These are phyloP conservation scores for Catharus fuscescens DNA, from an alignment of 2,113 vertebrate genomes.

Conservation along the genomic window DNA sequence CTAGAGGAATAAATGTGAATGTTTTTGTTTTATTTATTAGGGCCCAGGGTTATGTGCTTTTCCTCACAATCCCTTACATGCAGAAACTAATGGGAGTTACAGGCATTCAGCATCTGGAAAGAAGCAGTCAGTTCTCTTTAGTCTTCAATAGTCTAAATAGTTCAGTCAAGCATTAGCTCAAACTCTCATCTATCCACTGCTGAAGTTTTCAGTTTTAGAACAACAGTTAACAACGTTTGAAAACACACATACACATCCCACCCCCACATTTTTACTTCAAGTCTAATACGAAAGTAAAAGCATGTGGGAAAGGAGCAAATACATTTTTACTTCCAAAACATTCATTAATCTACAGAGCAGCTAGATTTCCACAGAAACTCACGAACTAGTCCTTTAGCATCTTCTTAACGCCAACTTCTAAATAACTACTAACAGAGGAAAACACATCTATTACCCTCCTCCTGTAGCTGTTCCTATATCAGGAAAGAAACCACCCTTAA, in stretches of 20 bases:
- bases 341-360: neutral
- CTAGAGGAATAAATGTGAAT: neutral
- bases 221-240: neutral
- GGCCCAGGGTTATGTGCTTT: neutral
- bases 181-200: neutral
- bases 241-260: neutral
- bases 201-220: neutral
- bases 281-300: neutral
- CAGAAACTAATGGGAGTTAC: slow-evolving; percentile 7
- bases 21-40: neutral
- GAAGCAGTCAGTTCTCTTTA: slow-evolving; percentile 3
- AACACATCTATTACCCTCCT: neutral
- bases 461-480: neutral
- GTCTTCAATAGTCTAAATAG: neutral
- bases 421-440: neutral
- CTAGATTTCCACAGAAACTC: neutral
- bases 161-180: neutral
- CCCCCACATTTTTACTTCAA: neutral
- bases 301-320: neutral
- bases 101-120: slow-evolving; percentile 6
- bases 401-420: neutral
- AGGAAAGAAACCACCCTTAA: neutral
- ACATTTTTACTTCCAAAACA: neutral
- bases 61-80: neutral
- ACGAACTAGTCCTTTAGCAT: neutral